A percentile compares a stretch with the other conserved stretches of the same genome.
These are phyloP conservation scores for Anguilla anguilla DNA, from an alignment of 2,797 vertebrate genomes.

Conservation along the genomic window DNA sequence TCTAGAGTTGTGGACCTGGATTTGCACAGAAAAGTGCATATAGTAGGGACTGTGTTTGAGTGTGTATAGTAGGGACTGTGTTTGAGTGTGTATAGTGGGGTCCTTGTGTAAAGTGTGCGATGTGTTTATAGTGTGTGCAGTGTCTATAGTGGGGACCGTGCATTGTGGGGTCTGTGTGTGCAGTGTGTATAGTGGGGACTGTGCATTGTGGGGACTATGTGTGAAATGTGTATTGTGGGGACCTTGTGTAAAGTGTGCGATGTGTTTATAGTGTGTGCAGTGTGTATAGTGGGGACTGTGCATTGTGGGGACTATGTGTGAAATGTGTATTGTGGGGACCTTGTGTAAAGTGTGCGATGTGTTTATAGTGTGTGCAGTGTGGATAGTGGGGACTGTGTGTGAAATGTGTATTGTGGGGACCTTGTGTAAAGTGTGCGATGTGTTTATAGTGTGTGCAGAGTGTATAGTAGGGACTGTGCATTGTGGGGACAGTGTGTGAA, in stretches of 20 bases:
- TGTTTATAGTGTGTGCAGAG: not conserved
- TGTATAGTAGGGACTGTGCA: not conserved
- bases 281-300: not conserved
- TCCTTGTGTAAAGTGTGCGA: not conserved
- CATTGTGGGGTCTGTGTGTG: not conserved
- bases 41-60: slow-evolving; percentile 78
- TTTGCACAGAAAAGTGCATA: not conserved
- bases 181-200: not conserved
- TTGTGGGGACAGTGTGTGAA: not conserved
- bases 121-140: not conserved
- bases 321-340: not conserved
- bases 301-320: not conserved
- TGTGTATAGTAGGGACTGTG: not conserved
- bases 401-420: slow-evolving; percentile 31
- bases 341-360: no score
- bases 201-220: no score
- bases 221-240: not conserved
- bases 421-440: no score
- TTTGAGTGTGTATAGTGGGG: not conserved
- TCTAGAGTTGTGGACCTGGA: not conserved
- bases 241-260: not conserved
- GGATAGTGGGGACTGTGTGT: slow-evolving; percentile 30
- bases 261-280: not conserved
- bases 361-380: not conserved
- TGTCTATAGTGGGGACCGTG: not conserved